A percentile compares a stretch with the other conserved stretches of the same genome.
Evolutionary conservation across 2,888 invertebrate species (phyloP).

Genomic region (Ophion obscuratus): DNA sequence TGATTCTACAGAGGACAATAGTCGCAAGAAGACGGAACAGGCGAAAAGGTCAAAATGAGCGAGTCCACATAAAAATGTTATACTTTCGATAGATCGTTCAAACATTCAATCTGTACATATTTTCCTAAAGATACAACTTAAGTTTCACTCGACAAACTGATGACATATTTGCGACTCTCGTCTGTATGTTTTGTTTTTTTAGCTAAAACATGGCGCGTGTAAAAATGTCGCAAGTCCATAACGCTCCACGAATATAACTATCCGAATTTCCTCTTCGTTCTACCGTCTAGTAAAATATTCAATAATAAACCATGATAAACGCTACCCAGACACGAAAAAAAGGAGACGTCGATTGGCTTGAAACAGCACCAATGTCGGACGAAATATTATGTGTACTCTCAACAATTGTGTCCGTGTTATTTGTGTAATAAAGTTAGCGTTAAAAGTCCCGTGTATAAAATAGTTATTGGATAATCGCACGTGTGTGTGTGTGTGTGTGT

Average conservation of each 20-base stretch:
- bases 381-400: constrained; percentile 66
- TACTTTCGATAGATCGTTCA: constrained; percentile 30
- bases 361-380: constrained; percentile 74
- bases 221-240: neutral
- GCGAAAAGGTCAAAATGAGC: constrained; percentile 2
- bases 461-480: constrained; percentile 47
- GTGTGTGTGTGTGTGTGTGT: constrained; percentile 7
- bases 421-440: constrained; percentile 46
- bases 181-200: neutral
- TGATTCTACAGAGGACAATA: constrained; percentile 20
- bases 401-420: constrained; percentile 67
- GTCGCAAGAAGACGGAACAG: constrained; percentile 39
- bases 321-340: constrained; percentile 1
- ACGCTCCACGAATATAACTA: neutral
- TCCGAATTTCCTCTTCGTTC: neutral
- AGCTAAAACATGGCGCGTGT: neutral
- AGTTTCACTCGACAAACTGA: constrained; percentile 29
- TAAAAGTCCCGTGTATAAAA: constrained; percentile 65
- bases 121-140: constrained; percentile 34
- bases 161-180: neutral
- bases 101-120: constrained; percentile 58
- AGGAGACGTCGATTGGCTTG: constrained; percentile 59
- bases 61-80: constrained; percentile 14
- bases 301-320: neutral
- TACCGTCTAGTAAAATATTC: neutral